Evolutionary conservation across 2,888 invertebrate genomes (phyloP).

Genomic region (Oeneis ivallda): DNA sequence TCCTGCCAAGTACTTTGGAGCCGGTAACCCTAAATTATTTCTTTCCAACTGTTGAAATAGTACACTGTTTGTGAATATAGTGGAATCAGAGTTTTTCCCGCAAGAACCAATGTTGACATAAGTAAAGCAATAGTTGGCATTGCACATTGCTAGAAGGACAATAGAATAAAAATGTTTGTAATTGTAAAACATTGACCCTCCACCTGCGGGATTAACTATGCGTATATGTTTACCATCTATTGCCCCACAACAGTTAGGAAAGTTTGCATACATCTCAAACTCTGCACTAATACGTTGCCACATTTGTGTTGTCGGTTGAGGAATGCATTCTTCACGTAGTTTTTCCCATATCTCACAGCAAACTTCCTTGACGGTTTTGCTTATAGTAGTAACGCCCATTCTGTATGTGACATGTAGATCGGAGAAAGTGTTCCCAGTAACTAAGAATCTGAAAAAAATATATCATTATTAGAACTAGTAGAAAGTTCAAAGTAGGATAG

Average conservation of each 20-base stretch:
- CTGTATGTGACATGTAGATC: too few species aligned
- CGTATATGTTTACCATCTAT: too few species aligned
- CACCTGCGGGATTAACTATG: too few species aligned
- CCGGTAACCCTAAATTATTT: neutral
- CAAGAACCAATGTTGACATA: neutral
- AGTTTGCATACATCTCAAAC: too few species aligned
- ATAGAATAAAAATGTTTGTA: neutral
- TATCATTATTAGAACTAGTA: neutral
- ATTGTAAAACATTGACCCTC: neutral
- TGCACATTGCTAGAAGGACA: neutral
- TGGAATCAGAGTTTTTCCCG: neutral
- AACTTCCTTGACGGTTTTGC: too few species aligned
- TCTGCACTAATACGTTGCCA: too few species aligned
- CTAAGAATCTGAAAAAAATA: neutral
- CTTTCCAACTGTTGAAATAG: neutral
- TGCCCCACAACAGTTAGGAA: too few species aligned
- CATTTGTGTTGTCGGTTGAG: too few species aligned
- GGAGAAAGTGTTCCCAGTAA: neutral
- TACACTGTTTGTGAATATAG: neutral
- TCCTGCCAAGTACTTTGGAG: neutral
- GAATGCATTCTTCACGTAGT: too few species aligned
- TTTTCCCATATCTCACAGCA: too few species aligned
- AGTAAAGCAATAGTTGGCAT: neutral
- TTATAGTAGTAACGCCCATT: too few species aligned
- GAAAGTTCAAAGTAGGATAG: too few species aligned